Percentiles rank a stretch among this genome's conserved stretches.
Conservation (phyloP, 2,888 invertebrate species). For the Lochmaea capreae region DNA sequence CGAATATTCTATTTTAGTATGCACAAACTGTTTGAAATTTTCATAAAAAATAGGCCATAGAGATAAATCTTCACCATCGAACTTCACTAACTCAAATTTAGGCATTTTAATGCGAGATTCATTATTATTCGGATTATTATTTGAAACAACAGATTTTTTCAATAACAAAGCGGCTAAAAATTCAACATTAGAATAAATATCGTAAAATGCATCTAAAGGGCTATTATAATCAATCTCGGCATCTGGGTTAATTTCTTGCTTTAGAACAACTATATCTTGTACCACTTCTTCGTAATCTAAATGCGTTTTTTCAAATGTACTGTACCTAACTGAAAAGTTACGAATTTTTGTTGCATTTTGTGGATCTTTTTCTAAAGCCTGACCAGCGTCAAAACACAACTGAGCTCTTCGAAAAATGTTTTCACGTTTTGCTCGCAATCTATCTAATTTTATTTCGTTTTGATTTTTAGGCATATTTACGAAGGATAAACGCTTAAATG, state of each 20-base stretch:
- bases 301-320: not conserved
- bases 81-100: no score
- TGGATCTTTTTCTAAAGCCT: constrained; percentile 6
- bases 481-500: not conserved
- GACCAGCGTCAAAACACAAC: constrained; percentile 11
- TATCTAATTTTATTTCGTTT: constrained; percentile 2
- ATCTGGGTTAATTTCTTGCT: not conserved
- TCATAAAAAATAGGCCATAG: no score
- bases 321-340: constrained; percentile 10
- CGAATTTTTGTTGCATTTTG: not conserved
- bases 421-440: not conserved
- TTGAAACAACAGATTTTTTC: no score
- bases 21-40: no score
- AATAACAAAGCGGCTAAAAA: not conserved
- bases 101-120: no score
- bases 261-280: not conserved
- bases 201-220: not conserved
- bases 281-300: not conserved
- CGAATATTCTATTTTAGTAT: no score
- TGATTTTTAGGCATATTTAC: not conserved
- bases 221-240: not conserved
- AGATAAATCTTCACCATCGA: no score
- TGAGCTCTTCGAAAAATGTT: constrained; percentile 12
- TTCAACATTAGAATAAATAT: not conserved
- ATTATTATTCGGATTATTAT: no score